Conservation (phyloP, 2,888 invertebrate genomes). For the Tyria jacobaeae region DNA sequence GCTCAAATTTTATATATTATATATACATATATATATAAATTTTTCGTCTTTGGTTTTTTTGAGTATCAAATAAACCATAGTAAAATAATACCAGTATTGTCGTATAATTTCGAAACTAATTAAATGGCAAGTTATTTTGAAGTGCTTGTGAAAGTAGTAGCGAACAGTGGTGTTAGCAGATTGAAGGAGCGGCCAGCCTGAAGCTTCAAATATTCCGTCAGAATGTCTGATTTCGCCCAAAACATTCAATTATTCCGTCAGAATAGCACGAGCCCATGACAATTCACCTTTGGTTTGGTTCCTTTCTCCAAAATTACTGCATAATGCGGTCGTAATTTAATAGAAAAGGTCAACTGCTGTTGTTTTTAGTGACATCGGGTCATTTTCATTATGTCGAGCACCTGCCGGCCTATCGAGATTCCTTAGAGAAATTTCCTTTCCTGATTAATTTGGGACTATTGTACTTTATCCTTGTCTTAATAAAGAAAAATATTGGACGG, state of each 20-base stretch:
- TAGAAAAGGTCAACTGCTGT: constrained; percentile 57
- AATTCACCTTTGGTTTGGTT: constrained; percentile 46
- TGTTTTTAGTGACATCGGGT: constrained; percentile 54
- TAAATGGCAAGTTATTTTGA: constrained; percentile 5
- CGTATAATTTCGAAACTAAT: not conserved
- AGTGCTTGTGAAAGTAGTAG: constrained; percentile 26
- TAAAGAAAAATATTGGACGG: constrained; percentile 44
- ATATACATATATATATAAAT: too few species aligned
- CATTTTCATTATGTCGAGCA: constrained; percentile 55
- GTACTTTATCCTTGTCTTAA: constrained; percentile 36
- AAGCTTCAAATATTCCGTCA: constrained; percentile 29
- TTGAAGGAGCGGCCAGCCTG: constrained; percentile 23
- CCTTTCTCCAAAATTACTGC: constrained; percentile 53
- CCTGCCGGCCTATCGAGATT: constrained; percentile 30
- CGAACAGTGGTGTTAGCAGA: constrained; percentile 24
- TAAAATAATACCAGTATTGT: not conserved
- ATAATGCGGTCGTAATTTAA: constrained; percentile 57
- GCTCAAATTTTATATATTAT: too few species aligned
- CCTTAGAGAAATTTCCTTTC: constrained; percentile 19
- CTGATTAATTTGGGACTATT: constrained; percentile 39
- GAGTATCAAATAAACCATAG: too few species aligned
- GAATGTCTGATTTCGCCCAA: constrained; percentile 31
- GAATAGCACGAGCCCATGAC: constrained; percentile 26
- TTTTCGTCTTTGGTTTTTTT: too few species aligned
- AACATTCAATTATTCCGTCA: constrained; percentile 41